phyloP scores from a whole-genome alignment of 2,888 invertebrate species.

The Yponomeuta malinellus region DNA sequence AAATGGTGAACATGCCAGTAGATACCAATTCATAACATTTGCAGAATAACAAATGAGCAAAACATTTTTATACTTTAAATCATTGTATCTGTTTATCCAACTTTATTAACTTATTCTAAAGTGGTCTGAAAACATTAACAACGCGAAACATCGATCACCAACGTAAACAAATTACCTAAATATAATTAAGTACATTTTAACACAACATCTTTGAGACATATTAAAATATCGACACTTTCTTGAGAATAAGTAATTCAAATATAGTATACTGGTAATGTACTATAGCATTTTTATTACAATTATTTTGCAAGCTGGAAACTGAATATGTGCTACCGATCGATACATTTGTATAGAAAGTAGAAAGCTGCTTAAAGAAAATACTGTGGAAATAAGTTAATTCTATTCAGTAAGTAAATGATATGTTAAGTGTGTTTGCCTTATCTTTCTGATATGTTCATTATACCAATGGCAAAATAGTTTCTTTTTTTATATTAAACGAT shows the following conservation, averaged over 20 bases:
- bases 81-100: neutral
- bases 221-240: conserved; percentile 59
- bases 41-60: conserved; percentile 15
- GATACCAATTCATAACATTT: conserved; percentile 17
- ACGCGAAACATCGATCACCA: conserved; percentile 65
- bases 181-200: conserved; percentile 35
- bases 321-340: neutral
- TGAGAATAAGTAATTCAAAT: neutral
- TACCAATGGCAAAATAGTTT: neutral
- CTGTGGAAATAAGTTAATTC: neutral
- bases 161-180: conserved; percentile 60
- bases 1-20: conserved; percentile 45
- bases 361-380: too few relatives aligned
- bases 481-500: conserved; percentile 19
- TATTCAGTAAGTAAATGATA: conserved; percentile 48
- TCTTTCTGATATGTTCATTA: conserved; percentile 42
- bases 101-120: conserved; percentile 12
- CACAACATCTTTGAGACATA: conserved; percentile 22
- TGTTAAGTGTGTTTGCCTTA: conserved; percentile 40
- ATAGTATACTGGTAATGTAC: too few relatives aligned
- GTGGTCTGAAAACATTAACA: conserved; percentile 62
- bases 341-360: neutral
- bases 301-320: too few relatives aligned
- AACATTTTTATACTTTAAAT: neutral
- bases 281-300: too few relatives aligned